Conservation (phyloP, 1,140 invertebrate genomes). For the Octopus sinensis region DNA sequence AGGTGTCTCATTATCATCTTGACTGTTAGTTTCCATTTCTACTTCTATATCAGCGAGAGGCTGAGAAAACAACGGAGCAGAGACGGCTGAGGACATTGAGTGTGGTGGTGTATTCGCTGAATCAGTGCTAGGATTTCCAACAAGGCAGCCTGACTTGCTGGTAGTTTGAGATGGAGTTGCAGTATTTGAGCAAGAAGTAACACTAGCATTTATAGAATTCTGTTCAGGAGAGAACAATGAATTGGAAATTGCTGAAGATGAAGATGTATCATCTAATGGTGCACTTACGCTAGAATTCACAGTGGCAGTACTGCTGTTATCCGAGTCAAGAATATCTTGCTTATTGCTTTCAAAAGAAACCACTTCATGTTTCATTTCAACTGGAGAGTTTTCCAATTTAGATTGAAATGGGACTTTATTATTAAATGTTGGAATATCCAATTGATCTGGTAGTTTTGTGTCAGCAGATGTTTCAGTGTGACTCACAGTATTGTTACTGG, state of each 20-base stretch:
- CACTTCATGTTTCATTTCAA: background rate
- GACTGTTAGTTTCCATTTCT: too few species aligned
- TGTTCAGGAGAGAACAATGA: background rate
- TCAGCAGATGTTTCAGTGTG: background rate
- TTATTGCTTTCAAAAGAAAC: constrained; percentile 9
- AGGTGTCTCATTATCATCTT: too few species aligned
- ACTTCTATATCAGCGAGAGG: too few species aligned
- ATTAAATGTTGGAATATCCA: background rate
- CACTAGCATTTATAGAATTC: background rate
- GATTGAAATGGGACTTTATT: background rate
- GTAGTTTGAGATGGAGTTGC: background rate
- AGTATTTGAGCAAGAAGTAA: background rate
- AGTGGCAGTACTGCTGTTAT: background rate
- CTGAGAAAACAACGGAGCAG: too few species aligned
- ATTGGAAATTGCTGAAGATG: background rate
- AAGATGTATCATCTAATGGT: background rate
- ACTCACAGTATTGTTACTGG: background rate
- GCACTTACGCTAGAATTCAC: background rate
- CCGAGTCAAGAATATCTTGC: background rate
- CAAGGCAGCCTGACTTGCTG: too few species aligned
- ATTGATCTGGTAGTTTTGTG: background rate
- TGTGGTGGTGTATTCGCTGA: too few species aligned
- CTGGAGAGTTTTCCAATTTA: background rate
- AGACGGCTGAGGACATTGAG: too few species aligned
- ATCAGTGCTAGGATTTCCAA: too few species aligned